Conservation (phyloP, 1,140 invertebrate species). For the Akabosia matsudoensis region DNA sequence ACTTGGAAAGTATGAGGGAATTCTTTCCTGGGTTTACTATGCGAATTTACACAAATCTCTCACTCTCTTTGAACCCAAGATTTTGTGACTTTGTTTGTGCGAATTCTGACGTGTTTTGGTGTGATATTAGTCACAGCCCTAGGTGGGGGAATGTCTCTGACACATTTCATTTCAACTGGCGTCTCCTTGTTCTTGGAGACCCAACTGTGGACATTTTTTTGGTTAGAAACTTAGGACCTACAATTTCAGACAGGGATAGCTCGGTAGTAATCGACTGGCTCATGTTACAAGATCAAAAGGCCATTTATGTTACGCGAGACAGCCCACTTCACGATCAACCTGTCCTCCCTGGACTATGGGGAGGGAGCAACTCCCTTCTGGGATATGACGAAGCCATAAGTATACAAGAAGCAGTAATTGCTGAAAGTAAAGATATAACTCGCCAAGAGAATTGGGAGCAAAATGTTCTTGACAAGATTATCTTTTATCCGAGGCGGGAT, state of each 20-base stretch:
- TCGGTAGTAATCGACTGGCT: background rate
- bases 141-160: background rate
- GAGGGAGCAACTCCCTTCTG: background rate
- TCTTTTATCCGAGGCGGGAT: background rate
- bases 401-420: background rate
- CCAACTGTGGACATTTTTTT: background rate
- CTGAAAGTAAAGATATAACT: background rate
- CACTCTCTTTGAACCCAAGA: background rate
- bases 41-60: background rate
- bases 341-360: background rate
- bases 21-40: background rate
- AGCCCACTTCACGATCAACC: background rate
- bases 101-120: background rate
- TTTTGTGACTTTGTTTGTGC: background rate
- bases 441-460: background rate
- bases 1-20: background rate
- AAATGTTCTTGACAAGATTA: background rate
- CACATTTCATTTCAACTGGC: background rate
- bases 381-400: background rate
- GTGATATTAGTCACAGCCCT: background rate
- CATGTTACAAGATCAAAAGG: background rate
- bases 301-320: background rate
- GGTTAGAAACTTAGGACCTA: background rate
- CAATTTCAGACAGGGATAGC: background rate
- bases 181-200: background rate